Evolutionary conservation across 1,140 invertebrate genomes (phyloP), one percentile per base, ranked within the genome.

Genomic region (Bombus haemorrhoidalis): DNA sequence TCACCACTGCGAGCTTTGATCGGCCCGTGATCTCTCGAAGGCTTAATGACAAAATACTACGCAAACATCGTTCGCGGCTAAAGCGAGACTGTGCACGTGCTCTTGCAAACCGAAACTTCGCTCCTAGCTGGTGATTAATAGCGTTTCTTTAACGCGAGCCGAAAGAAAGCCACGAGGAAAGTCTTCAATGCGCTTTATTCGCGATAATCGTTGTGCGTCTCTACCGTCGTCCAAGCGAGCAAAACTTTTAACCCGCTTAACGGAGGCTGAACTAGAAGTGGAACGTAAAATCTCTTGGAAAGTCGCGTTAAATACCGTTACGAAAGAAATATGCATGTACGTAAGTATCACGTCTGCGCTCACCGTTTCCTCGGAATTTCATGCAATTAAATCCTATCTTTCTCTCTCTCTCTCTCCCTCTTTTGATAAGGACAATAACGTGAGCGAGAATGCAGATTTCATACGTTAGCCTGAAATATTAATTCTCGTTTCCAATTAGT

Each of bases 1-100:
- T 91, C 88, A 66, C 64, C 75, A 34, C 83, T 57, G 41, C 39
- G 62, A 80, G 57, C 68, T 76, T 80, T 72, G 87, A 87, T 88
- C 86, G 62, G 32, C 3, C 53, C 41, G 68, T 37, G 79, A 83
- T 88, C 83, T 82, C 79, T 79, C 57, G 39, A 37, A 18, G 37
- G 43, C 39, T 86, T 89, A 83, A 89, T 79, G 62, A 69, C 64
- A 76, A 80, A 80, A 80, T 86, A 83, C 57, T 75, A 34, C 74
- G 78, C 78, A 86, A 88, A 82, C 73, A 53, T 37, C n/a, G 1
- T 22, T 22, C 47, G 59, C 74, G n/a, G 9, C 1, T 6, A 2
- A 25, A 34, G 32, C n/a, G 47, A 53, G 5, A 53, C 5, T 2
- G 47, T 18, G 47, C 47, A 28, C 10, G 12, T 39, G 71, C 71